Base-by-base conservation (phyloP, 2,113 vertebrate genomes). In the Aptenodytes patagonicus region DNA sequence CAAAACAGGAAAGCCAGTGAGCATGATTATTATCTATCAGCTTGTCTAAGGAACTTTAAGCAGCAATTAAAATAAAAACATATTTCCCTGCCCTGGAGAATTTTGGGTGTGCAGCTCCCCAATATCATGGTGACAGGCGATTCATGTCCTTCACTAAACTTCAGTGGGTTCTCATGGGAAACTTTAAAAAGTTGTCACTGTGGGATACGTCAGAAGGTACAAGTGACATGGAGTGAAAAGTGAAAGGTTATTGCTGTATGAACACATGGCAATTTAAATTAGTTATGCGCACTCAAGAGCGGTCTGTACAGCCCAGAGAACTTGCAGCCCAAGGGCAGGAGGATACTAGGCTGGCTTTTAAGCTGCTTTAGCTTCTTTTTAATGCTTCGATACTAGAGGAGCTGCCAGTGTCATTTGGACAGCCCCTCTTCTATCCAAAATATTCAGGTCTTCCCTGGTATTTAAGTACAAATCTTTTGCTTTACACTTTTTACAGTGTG, bases 111-210 rank as follows among this genome's bases (percentile, higher is more conserved):
- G 36, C 31, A 76, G 40, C 52, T 68, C 44, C 47, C 13, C 83
- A 28, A 0, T 80, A 19, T 29, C 0, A 0, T 13, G 21, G 40
- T 25, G 52, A 46, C 11, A 34, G 29, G 47, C 2, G 0, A 79
- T 36, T 62, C 51, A 10, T 6, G 36, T 15, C 83, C 91, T 85
- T 58, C 29, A 26, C 38, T 57, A 6, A 73, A 70, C 13, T 61
- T 79, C 55, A 36, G 36, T 9, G 7, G 16, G 36, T 68, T 71
- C 82, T 60, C 66, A 32, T 34, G 26, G 72, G 71, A 84, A 91
- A 47, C 68, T 76, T 47, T 3, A n/a, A 7, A 44, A 83, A 66
- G 14, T 57, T 73, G 34, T 32, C 64, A 9, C 32, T 42, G 58
- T 77, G 82, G n/a, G 49, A 46, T 65, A 55, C 5, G 8, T 57